Evolutionary conservation across 2,113 vertebrate genomes (phyloP).

Genomic region (Suricata suricatta): DNA sequence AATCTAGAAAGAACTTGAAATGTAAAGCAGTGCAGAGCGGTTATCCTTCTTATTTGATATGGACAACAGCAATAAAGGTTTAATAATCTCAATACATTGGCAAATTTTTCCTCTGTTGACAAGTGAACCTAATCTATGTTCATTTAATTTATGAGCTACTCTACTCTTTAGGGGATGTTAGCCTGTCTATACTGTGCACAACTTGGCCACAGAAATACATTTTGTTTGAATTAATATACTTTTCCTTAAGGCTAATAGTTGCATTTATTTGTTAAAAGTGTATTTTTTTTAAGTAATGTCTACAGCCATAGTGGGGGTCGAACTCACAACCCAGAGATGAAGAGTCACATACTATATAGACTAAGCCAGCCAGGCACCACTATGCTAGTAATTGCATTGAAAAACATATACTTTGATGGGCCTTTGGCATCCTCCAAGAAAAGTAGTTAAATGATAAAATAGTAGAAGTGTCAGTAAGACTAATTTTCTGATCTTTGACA

Average conservation of each 20-base stretch:
- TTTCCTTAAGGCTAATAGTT: background rate
- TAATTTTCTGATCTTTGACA: background rate
- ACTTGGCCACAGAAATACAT: background rate
- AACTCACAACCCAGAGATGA: background rate
- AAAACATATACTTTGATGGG: conserved; percentile 28
- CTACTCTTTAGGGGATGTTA: background rate
- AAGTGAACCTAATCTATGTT: background rate
- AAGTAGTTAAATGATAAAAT: conserved; percentile 4
- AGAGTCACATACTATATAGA: background rate
- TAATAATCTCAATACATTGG: background rate
- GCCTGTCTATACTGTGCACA: background rate
- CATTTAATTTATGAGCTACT: background rate
- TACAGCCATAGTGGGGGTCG: background rate
- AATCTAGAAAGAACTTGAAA: background rate
- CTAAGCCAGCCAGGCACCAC: background rate
- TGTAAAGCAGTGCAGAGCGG: background rate
- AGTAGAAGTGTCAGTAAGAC: background rate
- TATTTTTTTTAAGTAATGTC: background rate
- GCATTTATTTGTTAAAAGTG: background rate
- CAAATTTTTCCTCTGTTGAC: background rate
- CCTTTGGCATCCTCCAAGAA: background rate
- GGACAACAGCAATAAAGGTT: background rate
- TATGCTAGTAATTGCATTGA: background rate
- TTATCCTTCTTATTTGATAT: background rate
- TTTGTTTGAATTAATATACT: background rate